Evolutionary conservation across 2,888 invertebrate genomes (phyloP).

Genomic region (Scotopteryx bipunctaria): DNA sequence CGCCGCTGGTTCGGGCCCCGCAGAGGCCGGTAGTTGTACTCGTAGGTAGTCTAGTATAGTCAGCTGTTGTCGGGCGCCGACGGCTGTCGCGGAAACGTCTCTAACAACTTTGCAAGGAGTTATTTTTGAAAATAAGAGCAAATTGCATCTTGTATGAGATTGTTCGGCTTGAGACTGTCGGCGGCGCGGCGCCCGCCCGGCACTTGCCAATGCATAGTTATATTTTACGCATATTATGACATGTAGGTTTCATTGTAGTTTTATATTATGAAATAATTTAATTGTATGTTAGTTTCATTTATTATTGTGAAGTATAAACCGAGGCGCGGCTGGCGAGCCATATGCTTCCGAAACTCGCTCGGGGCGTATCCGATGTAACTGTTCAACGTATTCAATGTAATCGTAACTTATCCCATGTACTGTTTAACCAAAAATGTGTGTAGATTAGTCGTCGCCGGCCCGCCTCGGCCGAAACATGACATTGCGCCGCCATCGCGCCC

Average conservation of each 20-base stretch:
- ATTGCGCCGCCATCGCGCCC: not conserved
- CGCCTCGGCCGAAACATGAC: slow-evolving; percentile 4
- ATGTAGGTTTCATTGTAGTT: slow-evolving; percentile 39
- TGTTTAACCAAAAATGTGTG: slow-evolving; percentile 10
- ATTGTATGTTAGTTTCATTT: slow-evolving; percentile 37
- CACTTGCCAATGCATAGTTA: slow-evolving; percentile 78
- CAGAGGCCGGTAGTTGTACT: no score
- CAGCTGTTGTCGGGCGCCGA: not conserved
- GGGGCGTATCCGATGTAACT: not conserved
- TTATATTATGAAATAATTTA: slow-evolving; percentile 34
- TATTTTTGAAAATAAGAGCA: no score
- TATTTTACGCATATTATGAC: slow-evolving; percentile 62
- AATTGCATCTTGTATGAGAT: no score
- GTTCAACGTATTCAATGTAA: not conserved
- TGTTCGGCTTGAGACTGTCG: not conserved
- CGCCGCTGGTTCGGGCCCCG: no score
- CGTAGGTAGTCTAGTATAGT: no score
- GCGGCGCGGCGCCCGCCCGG: slow-evolving; percentile 49
- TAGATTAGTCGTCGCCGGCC: slow-evolving; percentile 4
- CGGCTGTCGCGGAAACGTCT: no score
- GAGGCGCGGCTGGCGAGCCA: slow-evolving; percentile 28
- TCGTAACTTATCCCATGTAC: not conserved
- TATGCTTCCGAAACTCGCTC: no score
- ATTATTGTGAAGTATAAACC: slow-evolving; percentile 31
- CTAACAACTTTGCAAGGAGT: no score